These are phyloP conservation scores for Cyphotilapia sp. DNA, from an alignment of 2,113 vertebrate species.

Conservation along the genomic window DNA sequence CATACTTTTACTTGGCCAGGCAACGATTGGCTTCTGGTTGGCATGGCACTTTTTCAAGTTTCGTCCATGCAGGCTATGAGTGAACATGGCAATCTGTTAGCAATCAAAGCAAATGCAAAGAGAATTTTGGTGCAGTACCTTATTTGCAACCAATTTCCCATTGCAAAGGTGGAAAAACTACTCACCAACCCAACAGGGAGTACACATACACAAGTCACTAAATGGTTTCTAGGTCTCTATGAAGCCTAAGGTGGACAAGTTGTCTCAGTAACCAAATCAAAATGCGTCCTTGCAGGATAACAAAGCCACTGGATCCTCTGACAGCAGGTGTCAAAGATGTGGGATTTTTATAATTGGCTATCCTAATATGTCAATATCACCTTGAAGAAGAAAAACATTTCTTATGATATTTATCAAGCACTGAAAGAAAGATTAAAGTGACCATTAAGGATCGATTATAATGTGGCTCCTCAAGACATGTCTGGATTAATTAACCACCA, in stretches of 20 bases:
- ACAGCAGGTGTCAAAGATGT: not conserved
- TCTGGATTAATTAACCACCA: not conserved
- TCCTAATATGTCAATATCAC: not conserved
- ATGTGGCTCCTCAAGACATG: not conserved
- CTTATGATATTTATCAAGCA: not conserved
- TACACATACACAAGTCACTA: not conserved
- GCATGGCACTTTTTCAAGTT: not conserved
- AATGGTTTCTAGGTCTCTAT: not conserved
- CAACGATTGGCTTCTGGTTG: not conserved
- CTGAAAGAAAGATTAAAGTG: not conserved
- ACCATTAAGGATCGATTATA: not conserved
- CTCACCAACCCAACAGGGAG: not conserved
- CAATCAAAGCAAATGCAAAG: not conserved
- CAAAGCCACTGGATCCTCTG: not conserved
- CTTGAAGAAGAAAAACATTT: not conserved
- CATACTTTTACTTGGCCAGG: not conserved
- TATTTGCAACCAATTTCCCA: not conserved
- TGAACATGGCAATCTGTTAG: not conserved
- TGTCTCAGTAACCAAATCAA: not conserved
- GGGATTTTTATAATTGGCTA: not conserved
- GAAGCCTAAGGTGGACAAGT: not conserved
- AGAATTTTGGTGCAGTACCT: not conserved
- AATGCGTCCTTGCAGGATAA: not conserved
- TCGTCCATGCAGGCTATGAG: not conserved
- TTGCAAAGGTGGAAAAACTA: not conserved